Base-by-base conservation (phyloP, 2,888 invertebrate genomes). In the Erpobdella octoculata region DNA sequence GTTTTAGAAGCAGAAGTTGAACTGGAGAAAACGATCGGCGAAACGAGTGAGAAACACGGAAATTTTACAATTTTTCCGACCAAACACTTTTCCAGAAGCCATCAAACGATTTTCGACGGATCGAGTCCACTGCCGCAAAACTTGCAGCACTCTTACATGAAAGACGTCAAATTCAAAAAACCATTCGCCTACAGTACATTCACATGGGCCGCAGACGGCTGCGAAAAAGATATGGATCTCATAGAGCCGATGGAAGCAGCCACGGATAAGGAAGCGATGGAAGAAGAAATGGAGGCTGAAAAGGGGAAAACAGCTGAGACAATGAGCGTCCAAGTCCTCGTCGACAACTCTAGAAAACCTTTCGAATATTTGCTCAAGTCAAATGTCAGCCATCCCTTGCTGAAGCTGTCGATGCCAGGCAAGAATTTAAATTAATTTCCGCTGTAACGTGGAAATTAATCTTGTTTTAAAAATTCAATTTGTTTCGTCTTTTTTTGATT, bases 401-500 rank as follows among this genome's bases (percentile, higher is more conserved):
- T 81, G 70, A 77, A 78, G 61, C 76, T 81, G 65, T 75, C 74
- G n/a, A 77, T 80, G 21, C 77, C 76, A 76, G 78, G 80, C 79
- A 67, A 70, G 48, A 9, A 21, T 36, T 28, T n/a, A 35, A 36
- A 62, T n/a, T 9, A 35, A n/a, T 35, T 25, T 37, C 66, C 18
- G 4, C 36, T 15, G 59, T 8, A 8, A 21, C n/a, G 25, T 21
- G 59, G 6, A 12, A 58, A n/a, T n/a, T n/a, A n/a, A n/a, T n/a
- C n/a, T n/a, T n/a, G n/a, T n/a, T n/a, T n/a, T n/a, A n/a, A n/a
- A n/a, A n/a, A n/a, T n/a, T n/a, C n/a, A n/a, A n/a, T n/a, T n/a
- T n/a, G n/a, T n/a, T n/a, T n/a, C n/a, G n/a, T n/a, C n/a, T n/a
- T n/a, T n/a, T n/a, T n/a, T n/a, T n/a, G n/a, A n/a, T n/a, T n/a